Evolutionary conservation across 2,113 vertebrate species (phyloP).

Genomic region (Stegostoma tigrinum): DNA sequence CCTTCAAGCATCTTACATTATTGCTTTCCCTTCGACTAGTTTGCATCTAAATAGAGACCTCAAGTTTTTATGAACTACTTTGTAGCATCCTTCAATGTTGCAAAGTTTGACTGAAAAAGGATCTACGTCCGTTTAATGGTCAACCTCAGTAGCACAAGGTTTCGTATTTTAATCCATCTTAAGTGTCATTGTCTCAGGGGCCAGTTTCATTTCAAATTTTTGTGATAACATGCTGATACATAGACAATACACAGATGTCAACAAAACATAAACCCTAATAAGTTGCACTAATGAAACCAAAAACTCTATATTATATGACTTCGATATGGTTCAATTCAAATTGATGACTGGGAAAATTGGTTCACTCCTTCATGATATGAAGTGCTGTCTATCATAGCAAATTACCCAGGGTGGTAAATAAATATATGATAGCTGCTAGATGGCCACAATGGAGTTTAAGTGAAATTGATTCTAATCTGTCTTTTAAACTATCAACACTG

Average conservation of each 20-base stretch:
- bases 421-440: not conserved
- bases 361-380: not conserved
- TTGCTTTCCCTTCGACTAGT: not conserved
- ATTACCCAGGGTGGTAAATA: not conserved
- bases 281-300: not conserved
- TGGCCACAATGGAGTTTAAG: not conserved
- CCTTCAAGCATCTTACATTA: not conserved
- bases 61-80: not conserved
- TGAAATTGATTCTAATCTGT: not conserved
- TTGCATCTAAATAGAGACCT: not conserved
- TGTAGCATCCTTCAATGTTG: not conserved
- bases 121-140: not conserved
- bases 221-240: too few relatives aligned
- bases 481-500: not conserved
- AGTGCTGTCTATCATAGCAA: not conserved
- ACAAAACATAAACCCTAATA: not conserved
- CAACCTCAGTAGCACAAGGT: not conserved
- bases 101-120: not conserved
- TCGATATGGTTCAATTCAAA: not conserved
- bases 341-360: not conserved
- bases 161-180: not conserved
- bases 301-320: not conserved
- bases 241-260: too few relatives aligned
- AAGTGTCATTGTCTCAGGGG: not conserved
- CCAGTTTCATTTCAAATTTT: not conserved